Base-by-base conservation (phyloP, 2,113 vertebrate genomes). In the Phalacrocorax brasilianus region DNA sequence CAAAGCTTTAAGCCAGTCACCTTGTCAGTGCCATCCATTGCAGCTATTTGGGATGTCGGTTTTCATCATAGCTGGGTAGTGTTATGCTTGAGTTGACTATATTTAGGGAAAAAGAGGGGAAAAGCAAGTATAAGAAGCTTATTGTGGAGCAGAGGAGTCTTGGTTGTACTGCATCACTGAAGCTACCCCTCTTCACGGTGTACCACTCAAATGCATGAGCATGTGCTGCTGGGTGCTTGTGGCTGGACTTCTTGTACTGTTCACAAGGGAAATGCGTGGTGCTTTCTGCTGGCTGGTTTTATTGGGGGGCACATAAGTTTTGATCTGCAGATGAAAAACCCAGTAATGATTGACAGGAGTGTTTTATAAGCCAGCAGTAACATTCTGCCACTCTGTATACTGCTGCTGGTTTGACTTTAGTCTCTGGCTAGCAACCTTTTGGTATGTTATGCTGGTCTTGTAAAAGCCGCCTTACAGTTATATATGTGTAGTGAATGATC, bases 371-470 rank as follows among this genome's bases (percentile, higher is more conserved):
- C 17, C 72, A 26, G 11, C 68, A 68, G 53, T 77, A 78, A 71
- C 9, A 5, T 63, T 74, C n/a, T 91, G 5, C n/a, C 30, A 44
- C 56, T 59, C 47, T 24, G 67, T 71, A 18, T 47, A 26, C 14
- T 59, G 61, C 50, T 92, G 24, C 47, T 94, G 52, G 12, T 88
- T 92, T 86, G 59, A 81, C 33, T 87, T 86, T 86, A 5, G 85
- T 88, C 28, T 85, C 49, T 74, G 55, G 33, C 65, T 55, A 81
- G 28, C 18, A 74, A 44, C 30, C 63, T 77, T 66, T 84, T 77
- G 16, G 3, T 93, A 44, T 87, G 71, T 90, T 88, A 45, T 1
- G 6, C 28, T 14, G 18, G n/a, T 81, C 40, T 53, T 71, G 22
- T 91, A 67, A 93, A 89, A 83, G 49, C 7, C 19, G 15, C 23